These are phyloP conservation scores for Sisor rabdophorus DNA, from an alignment of 2,113 vertebrate genomes.

Conservation along the genomic window DNA sequence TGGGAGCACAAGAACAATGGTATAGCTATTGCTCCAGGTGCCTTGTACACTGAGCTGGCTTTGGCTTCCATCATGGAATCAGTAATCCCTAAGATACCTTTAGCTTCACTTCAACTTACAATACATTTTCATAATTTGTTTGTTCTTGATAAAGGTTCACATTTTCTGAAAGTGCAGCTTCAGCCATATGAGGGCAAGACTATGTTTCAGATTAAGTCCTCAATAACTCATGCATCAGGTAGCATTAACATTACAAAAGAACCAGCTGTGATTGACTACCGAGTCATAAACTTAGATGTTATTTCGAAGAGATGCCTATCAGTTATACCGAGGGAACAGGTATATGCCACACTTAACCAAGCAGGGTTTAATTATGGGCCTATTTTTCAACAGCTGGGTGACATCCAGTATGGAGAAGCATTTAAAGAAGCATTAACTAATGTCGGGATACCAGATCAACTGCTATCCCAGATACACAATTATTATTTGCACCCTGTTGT, in stretches of 20 bases:
- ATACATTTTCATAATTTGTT: conserved; percentile 69
- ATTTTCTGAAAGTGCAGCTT: conserved; percentile 68
- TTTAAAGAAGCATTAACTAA: conserved; percentile 75
- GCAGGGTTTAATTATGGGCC: conserved; percentile 77
- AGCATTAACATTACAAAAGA: conserved; percentile 54
- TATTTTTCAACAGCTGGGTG: conserved; percentile 69
- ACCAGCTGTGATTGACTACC: conserved; percentile 62
- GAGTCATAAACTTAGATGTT: conserved; percentile 60
- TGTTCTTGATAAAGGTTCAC: conserved; percentile 62
- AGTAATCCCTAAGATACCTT: conserved; percentile 64
- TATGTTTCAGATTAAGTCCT: conserved; percentile 73
- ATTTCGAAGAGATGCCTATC: conserved; percentile 70
- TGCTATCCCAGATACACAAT: conserved; percentile 64
- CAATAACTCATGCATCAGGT: conserved; percentile 69
- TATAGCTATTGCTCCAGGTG: conserved; percentile 71
- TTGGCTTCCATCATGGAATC: conserved; percentile 69
- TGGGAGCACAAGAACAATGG: conserved; percentile 78
- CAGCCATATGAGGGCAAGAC: conserved; percentile 50
- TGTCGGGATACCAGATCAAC: conserved; percentile 67
- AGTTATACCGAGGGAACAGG: conserved; percentile 57
- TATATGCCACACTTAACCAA: conserved; percentile 71
- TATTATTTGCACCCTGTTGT: conserved; percentile 79
- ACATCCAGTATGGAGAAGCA: conserved; percentile 72
- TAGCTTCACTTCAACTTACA: conserved; percentile 65
- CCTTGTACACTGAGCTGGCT: conserved; percentile 77